Percentiles rank a stretch among this genome's conserved stretches.
Conservation (phyloP, 92 coral and sea anemone species). For the Porites cylindrica region DNA sequence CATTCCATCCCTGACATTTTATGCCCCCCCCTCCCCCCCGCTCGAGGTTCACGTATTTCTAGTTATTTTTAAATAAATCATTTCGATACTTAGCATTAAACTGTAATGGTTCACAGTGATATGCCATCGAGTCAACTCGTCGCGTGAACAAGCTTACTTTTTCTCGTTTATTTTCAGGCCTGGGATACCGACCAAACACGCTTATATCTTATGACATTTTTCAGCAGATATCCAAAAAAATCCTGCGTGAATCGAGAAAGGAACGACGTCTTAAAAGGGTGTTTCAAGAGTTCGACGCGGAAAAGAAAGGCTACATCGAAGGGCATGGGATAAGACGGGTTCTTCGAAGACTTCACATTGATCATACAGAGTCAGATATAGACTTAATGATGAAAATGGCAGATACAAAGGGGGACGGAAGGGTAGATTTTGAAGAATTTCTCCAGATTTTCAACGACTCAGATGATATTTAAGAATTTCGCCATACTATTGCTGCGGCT, state of each 20-base stretch:
- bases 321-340: conserved; percentile 73
- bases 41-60: too few relatives aligned
- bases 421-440: conserved; percentile 84
- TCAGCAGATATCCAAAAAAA: conserved; percentile 42
- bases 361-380: conserved; percentile 45
- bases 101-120: not conserved
- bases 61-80: too few relatives aligned
- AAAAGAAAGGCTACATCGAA: conserved; percentile 82
- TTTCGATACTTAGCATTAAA: not conserved
- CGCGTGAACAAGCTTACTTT: not conserved
- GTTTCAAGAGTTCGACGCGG: conserved; percentile 81
- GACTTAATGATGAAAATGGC: conserved; percentile 87
- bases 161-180: conserved; percentile 20
- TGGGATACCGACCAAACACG: conserved; percentile 35
- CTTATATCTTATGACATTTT: conserved; percentile 67
- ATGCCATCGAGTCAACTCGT: not conserved
- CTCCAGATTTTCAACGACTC: conserved; percentile 73
- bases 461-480: conserved; percentile 6
- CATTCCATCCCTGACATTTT: too few relatives aligned
- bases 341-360: too few relatives aligned
- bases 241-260: conserved; percentile 59
- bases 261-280: conserved; percentile 64
- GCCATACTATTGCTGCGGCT: not conserved
- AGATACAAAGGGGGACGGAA: conserved; percentile 81
- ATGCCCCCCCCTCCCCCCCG: too few relatives aligned